Evolutionary conservation across 2,797 vertebrate genomes (phyloP), one percentile per base, ranked within the genome.

Genomic region (Sciurus carolinensis): DNA sequence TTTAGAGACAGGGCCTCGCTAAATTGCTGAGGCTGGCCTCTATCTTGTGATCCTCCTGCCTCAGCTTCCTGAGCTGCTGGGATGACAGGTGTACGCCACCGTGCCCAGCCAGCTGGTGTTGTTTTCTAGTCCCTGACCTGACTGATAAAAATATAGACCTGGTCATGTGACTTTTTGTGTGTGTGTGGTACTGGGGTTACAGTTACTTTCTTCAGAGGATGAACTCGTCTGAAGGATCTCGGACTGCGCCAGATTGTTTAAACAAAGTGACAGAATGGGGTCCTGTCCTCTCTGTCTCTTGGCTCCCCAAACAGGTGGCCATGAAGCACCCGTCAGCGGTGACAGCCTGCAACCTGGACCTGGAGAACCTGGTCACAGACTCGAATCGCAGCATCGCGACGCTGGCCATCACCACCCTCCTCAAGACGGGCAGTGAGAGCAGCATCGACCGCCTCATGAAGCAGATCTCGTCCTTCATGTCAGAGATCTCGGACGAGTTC

Each of bases 361-460:
- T 99, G 93, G 99, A 99, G 96, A 99, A 99, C 98, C 98, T 99
- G 3, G 99, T 99, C 88, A 99, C 99, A 0, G 99, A 99, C 77
- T 98, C 98, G 0, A 99, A 99, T 90, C 99, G 99, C 89, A 99
- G 99, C 98, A 99, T 99, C 0, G 99, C 99, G 87, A 99, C 99
- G 0, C 95, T 99, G 96, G 99, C 99, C 93, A 99, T 99, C 97
- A 99, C 99, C 86, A 99, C 99, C 0, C 95, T 99, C 79, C 98
- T 99, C 86, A 99, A 99, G 97, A 99, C 99, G 0, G 99, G 99
- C 91, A 99, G 98, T 0, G 99, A 99, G 98, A 98, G 99, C 97
- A 99, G 99, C 98, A 99, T 99, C 0, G 99, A 99, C 97, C 98
- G 99, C 8, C 99, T 99, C 72, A 99, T 99, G 99, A 99, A 99